Evolutionary conservation across 2,888 invertebrate genomes (phyloP).

Genomic region (Drosophila greeni): DNA sequence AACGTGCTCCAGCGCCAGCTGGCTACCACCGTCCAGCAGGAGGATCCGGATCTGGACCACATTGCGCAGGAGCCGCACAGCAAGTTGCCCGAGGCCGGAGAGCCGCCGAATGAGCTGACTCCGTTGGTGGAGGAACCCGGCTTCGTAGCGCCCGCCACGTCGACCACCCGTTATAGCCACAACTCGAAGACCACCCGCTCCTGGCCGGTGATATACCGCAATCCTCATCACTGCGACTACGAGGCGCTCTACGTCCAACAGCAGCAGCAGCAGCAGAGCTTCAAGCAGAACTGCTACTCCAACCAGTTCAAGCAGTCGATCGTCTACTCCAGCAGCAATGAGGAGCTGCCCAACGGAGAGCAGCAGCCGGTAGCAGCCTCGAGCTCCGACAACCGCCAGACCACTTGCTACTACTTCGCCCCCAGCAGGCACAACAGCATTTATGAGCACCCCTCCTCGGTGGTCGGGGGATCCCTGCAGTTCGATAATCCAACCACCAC

Average conservation of each 20-base stretch:
- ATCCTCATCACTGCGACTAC: conserved; percentile 79
- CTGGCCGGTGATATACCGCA: conserved; percentile 79
- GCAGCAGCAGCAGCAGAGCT: conserved; percentile 60
- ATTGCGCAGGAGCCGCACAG: conserved; percentile 43
- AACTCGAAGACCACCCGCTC: conserved; percentile 79
- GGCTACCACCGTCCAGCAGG: conserved; percentile 57
- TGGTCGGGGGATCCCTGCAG: conserved; percentile 74
- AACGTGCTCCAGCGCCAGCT: conserved; percentile 74
- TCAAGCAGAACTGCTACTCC: conserved; percentile 76
- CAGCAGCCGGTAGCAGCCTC: conserved; percentile 35
- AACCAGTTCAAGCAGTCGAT: conserved; percentile 77
- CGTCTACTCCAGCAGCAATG: conserved; percentile 76
- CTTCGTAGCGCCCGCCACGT: conserved; percentile 45
- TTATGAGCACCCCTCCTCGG: conserved; percentile 77
- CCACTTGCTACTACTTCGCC: conserved; percentile 76
- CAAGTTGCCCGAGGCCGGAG: conserved; percentile 41
- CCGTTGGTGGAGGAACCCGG: conserved; percentile 63
- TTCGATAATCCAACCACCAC: conserved; percentile 73
- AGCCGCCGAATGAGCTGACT: conserved; percentile 71
- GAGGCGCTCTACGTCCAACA: conserved; percentile 76
- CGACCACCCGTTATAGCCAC: conserved; percentile 74
- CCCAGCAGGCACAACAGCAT: conserved; percentile 77
- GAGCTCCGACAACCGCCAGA: conserved; percentile 56
- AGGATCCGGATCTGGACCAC: conserved; percentile 40
- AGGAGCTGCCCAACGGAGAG: conserved; percentile 64